Evolutionary conservation across 2,113 vertebrate genomes (phyloP).

Genomic region (Syngnathus floridae): DNA sequence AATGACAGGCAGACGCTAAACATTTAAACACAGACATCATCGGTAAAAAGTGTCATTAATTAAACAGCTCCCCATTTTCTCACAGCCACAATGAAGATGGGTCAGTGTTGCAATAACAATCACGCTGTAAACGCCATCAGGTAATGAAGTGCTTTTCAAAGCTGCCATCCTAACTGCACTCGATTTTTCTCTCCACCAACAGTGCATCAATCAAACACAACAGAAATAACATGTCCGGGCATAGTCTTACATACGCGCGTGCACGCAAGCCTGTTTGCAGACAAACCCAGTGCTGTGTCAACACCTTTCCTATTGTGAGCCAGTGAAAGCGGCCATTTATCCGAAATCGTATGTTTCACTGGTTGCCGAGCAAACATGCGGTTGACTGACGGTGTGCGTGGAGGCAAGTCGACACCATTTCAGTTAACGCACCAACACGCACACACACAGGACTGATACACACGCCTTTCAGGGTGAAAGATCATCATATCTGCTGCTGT

Average conservation of each 20-base stretch:
- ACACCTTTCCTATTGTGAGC: constrained; percentile 43
- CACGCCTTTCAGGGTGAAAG: constrained; percentile 4
- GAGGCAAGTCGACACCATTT: constrained; percentile 17
- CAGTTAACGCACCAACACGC: background rate
- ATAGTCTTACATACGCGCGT: constrained; percentile 8
- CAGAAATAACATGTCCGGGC: background rate
- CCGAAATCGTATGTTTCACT: constrained; percentile 40
- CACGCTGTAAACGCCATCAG: background rate
- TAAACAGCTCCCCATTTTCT: constrained; percentile 33
- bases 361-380: constrained; percentile 30
- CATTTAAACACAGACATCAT: constrained; percentile 4
- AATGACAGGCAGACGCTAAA: constrained; percentile 35
- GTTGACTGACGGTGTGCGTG: constrained; percentile 28
- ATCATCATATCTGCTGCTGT: constrained; percentile 22
- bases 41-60: constrained; percentile 3
- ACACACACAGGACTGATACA: background rate
- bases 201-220: constrained; percentile 26
- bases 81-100: background rate
- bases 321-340: constrained; percentile 45
- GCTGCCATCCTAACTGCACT: background rate
- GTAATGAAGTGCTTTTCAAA: background rate
- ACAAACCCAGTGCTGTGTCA: constrained; percentile 31
- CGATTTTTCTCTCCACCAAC: constrained; percentile 18
- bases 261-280: constrained; percentile 21
- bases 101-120: background rate